These are phyloP conservation scores for Thecophora atra DNA, from an alignment of 2,888 invertebrate genomes.

Conservation along the genomic window DNA sequence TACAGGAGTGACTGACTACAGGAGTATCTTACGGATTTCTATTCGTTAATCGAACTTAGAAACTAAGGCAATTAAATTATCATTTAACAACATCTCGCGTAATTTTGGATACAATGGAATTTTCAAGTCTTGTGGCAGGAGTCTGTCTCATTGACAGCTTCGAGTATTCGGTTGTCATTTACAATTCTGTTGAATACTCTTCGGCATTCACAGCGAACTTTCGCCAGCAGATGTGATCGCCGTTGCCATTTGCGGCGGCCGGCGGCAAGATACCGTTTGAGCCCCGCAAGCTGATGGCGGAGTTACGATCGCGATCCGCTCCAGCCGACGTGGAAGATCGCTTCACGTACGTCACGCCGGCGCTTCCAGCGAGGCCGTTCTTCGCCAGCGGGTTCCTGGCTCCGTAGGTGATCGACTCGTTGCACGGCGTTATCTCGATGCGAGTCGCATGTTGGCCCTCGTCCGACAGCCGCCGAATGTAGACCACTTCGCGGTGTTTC, in stretches of 20 bases:
- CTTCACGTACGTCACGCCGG: conserved; percentile 48
- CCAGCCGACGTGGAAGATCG: conserved; percentile 53
- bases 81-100: conserved; percentile 7
- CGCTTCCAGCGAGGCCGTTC: conserved; percentile 42
- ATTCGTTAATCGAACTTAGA: neutral
- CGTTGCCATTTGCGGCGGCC: conserved; percentile 50
- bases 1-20: conserved; percentile 23
- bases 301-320: conserved; percentile 42
- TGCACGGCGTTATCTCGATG: conserved; percentile 65
- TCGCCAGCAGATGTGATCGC: conserved; percentile 69
- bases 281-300: conserved; percentile 51
- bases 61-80: neutral
- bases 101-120: conserved; percentile 2
- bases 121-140: conserved; percentile 28
- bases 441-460: conserved; percentile 61
- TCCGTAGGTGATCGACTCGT: conserved; percentile 61
- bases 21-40: neutral
- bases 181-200: conserved; percentile 66
- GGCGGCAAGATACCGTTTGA: conserved; percentile 52
- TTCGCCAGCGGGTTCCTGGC: conserved; percentile 50
- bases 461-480: conserved; percentile 61
- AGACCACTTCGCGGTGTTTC: conserved; percentile 63
- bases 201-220: conserved; percentile 65
- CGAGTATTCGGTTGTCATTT: conserved; percentile 40
- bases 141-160: neutral